Conservation (phyloP, 1,140 invertebrate species). For the Macrobrachium rosenbergii region DNA sequence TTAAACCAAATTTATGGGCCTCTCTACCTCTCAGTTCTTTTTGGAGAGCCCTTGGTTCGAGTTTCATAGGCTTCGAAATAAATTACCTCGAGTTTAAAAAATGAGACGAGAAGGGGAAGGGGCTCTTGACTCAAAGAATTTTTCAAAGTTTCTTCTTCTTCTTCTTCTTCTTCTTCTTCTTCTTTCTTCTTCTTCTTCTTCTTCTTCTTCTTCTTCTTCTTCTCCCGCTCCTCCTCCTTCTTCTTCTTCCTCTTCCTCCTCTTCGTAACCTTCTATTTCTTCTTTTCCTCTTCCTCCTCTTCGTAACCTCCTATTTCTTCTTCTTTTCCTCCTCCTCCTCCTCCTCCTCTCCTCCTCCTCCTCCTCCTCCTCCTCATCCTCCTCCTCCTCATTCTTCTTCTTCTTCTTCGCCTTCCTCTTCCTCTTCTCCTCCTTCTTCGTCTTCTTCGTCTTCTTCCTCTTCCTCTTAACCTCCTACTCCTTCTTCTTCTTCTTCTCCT, state of each 20-base stretch:
- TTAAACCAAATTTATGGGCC: too few relatives aligned
- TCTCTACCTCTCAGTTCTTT: too few relatives aligned
- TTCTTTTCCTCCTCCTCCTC: background rate
- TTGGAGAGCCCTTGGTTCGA: too few relatives aligned
- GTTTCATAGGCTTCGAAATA: too few relatives aligned
- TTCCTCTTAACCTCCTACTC: background rate
- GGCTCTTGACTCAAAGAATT: background rate
- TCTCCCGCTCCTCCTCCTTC: background rate
- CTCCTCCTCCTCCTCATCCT: background rate
- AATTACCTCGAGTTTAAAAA: too few relatives aligned
- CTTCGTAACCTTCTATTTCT: background rate
- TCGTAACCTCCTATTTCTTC: background rate
- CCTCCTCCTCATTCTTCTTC: background rate
- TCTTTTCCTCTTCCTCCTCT: background rate
- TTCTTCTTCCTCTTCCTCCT: background rate
- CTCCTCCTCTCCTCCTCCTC: background rate
- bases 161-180: background rate
- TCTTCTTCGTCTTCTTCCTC: background rate
- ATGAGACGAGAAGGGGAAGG: too few relatives aligned
- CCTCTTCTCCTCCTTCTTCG: background rate
- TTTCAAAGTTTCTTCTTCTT: background rate
- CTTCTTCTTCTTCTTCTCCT: background rate
- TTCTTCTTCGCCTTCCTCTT: background rate
- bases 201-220: background rate
- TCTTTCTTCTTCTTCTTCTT: background rate